Percentiles rank a stretch among this genome's conserved stretches.
Conservation (phyloP, 2,797 vertebrate species). For the Odontamblyopus lacepedii region DNA sequence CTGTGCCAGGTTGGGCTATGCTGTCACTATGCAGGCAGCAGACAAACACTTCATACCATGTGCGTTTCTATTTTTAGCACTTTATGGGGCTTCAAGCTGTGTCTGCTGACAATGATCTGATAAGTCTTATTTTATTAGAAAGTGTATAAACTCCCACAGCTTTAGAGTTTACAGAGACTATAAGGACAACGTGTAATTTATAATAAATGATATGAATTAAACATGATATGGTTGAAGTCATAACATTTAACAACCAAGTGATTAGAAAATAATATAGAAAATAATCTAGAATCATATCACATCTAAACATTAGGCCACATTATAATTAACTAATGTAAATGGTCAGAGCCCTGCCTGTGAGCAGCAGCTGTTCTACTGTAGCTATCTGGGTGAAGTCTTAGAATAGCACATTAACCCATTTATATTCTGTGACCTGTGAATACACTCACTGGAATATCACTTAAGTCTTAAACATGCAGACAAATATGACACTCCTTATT, state of each 20-base stretch:
- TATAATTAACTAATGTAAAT: constrained; percentile 51
- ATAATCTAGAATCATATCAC: neutral
- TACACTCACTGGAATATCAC: constrained; percentile 49
- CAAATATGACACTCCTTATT: constrained; percentile 47
- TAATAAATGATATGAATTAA: neutral
- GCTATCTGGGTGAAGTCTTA: constrained; percentile 69
- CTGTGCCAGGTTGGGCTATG: constrained; percentile 46
- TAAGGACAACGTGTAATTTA: neutral
- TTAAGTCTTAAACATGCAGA: constrained; percentile 42
- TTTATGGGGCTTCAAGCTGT: constrained; percentile 43
- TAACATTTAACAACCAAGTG: neutral
- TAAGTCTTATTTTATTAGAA: neutral
- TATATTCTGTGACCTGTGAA: constrained; percentile 67
- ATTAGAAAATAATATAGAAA: neutral
- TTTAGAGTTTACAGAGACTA: neutral
- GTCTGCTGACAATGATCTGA: constrained; percentile 22
- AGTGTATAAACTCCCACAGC: neutral
- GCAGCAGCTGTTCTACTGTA: constrained; percentile 69
- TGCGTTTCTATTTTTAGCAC: constrained; percentile 72
- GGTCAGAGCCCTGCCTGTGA: constrained; percentile 41
- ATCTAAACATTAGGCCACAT: constrained; percentile 19
- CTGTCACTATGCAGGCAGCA: constrained; percentile 65
- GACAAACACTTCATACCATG: constrained; percentile 69
- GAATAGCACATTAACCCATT: constrained; percentile 76
- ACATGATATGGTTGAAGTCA: neutral